A percentile compares a stretch with the other conserved stretches of the same genome.
These are phyloP conservation scores for Heteractis magnifica DNA, from an alignment of 92 coral and sea anemone species.

Conservation along the genomic window DNA sequence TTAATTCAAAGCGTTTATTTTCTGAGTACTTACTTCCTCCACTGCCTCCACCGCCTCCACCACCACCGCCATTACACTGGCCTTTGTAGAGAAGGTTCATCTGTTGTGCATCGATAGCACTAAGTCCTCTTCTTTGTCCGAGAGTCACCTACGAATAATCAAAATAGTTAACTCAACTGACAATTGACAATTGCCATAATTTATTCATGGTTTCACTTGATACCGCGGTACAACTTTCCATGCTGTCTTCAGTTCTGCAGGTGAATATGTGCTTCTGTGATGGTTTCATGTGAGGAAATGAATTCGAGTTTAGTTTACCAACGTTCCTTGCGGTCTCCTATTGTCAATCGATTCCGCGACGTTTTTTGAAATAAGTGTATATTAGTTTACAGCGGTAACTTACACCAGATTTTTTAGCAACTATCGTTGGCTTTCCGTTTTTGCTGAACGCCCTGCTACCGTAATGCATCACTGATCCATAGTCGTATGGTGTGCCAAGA, in stretches of 20 bases:
- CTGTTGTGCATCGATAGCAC: constrained; percentile 70
- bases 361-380: no score
- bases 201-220: no score
- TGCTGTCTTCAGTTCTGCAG: no score
- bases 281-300: no score
- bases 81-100: constrained; percentile 70
- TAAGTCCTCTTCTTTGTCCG: constrained; percentile 68
- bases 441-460: constrained; percentile 59
- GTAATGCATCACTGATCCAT: constrained; percentile 79
- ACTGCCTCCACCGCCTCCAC: constrained; percentile 63
- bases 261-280: no score
- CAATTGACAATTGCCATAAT: neutral
- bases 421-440: constrained; percentile 70
- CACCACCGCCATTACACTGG: constrained; percentile 52
- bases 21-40: neutral
- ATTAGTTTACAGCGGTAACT: neutral
- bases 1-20: neutral
- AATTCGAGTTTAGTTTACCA: no score
- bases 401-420: constrained; percentile 67
- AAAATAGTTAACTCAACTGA: no score
- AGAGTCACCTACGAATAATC: constrained; percentile 48
- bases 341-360: no score
- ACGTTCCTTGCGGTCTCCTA: no score
- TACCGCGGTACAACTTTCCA: no score
- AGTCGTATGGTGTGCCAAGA: constrained; percentile 74